Base-by-base conservation (phyloP, 2,888 invertebrate genomes). In the Cremastinae sp. region DNA sequence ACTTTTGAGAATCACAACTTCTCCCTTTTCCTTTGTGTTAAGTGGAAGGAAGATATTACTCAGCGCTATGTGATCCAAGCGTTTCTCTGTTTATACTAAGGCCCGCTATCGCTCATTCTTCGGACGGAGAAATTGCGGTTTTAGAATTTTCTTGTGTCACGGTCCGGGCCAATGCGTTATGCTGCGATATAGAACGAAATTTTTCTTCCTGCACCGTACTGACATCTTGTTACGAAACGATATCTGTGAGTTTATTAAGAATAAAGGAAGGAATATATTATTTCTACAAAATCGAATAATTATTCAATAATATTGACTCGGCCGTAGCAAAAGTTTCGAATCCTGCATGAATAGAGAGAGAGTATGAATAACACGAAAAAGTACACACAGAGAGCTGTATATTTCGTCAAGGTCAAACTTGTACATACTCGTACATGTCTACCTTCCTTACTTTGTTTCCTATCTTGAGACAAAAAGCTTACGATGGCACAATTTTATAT, bases 1-100 rank as follows among this genome's bases (percentile, higher is more conserved):
- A n/a, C n/a, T n/a, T n/a, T n/a, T n/a, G n/a, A n/a, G n/a, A n/a
- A 38, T 41, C 20, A 38, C 58, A 45, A 12, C 36, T 38, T 56
- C 58, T 58, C 12, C 41, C 9, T 3, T 28, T 54, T 34, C 58
- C 58, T 58, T 58, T 58, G 58, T 58, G 38, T 38, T 58, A 16
- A 36, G 20, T 22, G 38, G 16, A 38, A 18, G 34, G 10, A 20
- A 49, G 20, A 38, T 22, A 36, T 49, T 14, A 8, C 34, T 34
- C n/a, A 54, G 2, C 12, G 34, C 34, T 7, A 18, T 58, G 58
- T 41, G 41, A 58, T 41, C 18, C 41, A n/a, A 38, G 58, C 41
- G 20, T 18, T 58, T 20, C 58, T 58, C 41, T 58, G 58, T 58
- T 41, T 41, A 22, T 41, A 58, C 41, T 18, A n/a, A 38, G 20